These are phyloP conservation scores for Plebejus melissa DNA, from an alignment of 2,888 invertebrate genomes.

Conservation along the genomic window DNA sequence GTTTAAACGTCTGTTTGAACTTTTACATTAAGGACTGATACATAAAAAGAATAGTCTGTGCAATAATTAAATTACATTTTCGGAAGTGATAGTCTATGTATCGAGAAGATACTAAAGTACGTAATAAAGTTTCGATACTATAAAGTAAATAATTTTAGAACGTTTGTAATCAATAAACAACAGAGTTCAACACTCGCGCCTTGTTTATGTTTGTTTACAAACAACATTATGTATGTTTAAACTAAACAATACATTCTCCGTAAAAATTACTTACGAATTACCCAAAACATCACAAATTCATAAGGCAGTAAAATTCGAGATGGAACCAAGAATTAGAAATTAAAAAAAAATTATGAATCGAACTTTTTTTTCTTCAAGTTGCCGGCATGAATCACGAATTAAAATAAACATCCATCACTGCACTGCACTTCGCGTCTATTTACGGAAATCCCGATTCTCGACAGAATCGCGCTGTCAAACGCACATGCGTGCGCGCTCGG, in stretches of 20 bases:
- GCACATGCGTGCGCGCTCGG: slow-evolving; percentile 66
- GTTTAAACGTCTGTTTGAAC: not conserved
- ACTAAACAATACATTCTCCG: not conserved
- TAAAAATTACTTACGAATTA: slow-evolving; percentile 14
- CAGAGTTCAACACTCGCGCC: slow-evolving; percentile 4
- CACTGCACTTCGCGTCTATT: slow-evolving; percentile 41
- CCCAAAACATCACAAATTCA: not conserved
- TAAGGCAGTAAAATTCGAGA: slow-evolving; percentile 11
- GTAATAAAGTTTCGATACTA: not conserved
- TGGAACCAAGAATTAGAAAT: slow-evolving; percentile 1
- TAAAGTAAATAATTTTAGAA: not conserved
- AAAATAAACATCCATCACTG: slow-evolving; percentile 60
- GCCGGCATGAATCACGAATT: slow-evolving; percentile 61
- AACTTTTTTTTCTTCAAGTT: not conserved
- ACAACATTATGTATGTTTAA: not conserved
- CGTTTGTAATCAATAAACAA: slow-evolving; percentile 1
- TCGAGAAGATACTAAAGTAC: not conserved
- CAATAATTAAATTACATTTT: not conserved
- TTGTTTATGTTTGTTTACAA: slow-evolving; percentile 18
- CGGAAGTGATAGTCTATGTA: not conserved
- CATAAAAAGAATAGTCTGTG: not conserved
- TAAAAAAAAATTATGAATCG: not conserved
- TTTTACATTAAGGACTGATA: no score
- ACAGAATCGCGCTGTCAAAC: slow-evolving; percentile 48
- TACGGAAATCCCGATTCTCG: slow-evolving; percentile 36